Evolutionary conservation across 1,140 invertebrate genomes (phyloP).

Genomic region (Alviniconcha marisindica): DNA sequence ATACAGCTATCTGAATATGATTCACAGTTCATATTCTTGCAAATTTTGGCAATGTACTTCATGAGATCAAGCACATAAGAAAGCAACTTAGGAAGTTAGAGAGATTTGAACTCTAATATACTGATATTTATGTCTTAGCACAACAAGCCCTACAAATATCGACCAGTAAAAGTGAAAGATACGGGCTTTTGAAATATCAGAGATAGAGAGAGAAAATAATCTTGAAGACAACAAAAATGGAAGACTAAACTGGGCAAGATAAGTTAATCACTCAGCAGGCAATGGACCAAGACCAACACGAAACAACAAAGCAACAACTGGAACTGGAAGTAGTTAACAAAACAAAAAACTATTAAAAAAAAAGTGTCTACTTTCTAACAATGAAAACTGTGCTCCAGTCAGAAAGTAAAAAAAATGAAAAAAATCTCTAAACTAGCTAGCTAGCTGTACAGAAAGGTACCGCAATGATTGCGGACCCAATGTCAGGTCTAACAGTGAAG

Average conservation of each 20-base stretch:
- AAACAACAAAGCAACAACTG: not conserved
- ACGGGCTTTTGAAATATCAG: too few species aligned
- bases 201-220: not conserved
- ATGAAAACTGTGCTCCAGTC: not conserved
- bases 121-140: too few species aligned
- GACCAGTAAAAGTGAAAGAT: too few species aligned
- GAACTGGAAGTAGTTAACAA: too few species aligned
- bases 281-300: not conserved
- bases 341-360: too few species aligned
- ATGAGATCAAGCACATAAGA: not conserved
- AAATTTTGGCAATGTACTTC: not conserved
- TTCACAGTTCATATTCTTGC: not conserved
- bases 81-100: not conserved
- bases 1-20: not conserved
- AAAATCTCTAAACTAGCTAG: conserved; percentile 6
- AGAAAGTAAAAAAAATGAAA: not conserved
- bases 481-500: conserved; percentile 21
- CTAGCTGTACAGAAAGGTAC: not conserved
- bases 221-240: conserved; percentile 19
- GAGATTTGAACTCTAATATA: not conserved
- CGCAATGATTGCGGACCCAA: not conserved
- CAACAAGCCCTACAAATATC: too few species aligned
- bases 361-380: not conserved
- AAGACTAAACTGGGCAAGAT: conserved; percentile 19
- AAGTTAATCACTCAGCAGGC: conserved; percentile 6